phyloP scores from a whole-genome alignment of 1,140 invertebrate species.

The Maconellicoccus hirsutus region DNA sequence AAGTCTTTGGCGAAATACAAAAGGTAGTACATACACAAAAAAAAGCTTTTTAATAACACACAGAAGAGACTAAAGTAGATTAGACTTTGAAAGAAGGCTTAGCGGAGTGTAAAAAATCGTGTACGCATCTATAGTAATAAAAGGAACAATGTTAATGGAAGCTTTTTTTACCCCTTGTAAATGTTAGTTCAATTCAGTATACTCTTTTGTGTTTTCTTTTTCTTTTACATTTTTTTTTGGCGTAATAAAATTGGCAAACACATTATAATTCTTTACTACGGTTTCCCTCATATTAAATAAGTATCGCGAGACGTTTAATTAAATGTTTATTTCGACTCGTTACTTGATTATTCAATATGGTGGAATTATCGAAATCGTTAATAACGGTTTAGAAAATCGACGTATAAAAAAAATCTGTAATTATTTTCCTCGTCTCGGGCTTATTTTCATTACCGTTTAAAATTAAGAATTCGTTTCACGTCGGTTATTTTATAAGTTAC shows the following conservation, averaged over 20 bases:
- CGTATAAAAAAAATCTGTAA: too few species aligned
- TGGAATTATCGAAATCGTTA: too few species aligned
- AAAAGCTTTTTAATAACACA: background rate
- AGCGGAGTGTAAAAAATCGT: constrained; percentile 3
- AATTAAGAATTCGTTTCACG: background rate
- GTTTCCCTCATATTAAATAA: background rate
- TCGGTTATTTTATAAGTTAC: background rate
- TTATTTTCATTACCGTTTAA: background rate
- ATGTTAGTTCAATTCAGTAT: background rate
- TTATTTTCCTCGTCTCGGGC: too few species aligned
- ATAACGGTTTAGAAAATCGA: too few species aligned
- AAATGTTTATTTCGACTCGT: background rate
- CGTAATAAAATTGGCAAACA: background rate
- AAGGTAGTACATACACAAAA: background rate
- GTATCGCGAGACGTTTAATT: background rate
- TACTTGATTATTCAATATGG: too few species aligned
- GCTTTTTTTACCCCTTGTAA: background rate
- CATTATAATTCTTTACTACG: background rate
- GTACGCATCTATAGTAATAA: constrained; percentile 1
- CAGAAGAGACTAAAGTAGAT: background rate
- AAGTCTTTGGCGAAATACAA: background rate
- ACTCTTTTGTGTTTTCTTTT: background rate
- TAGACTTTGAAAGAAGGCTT: background rate
- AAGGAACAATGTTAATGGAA: constrained; percentile 4
- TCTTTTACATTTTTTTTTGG: background rate